Evolutionary conservation across 2,888 invertebrate species (phyloP).

Genomic region (Halictus ligatus): DNA sequence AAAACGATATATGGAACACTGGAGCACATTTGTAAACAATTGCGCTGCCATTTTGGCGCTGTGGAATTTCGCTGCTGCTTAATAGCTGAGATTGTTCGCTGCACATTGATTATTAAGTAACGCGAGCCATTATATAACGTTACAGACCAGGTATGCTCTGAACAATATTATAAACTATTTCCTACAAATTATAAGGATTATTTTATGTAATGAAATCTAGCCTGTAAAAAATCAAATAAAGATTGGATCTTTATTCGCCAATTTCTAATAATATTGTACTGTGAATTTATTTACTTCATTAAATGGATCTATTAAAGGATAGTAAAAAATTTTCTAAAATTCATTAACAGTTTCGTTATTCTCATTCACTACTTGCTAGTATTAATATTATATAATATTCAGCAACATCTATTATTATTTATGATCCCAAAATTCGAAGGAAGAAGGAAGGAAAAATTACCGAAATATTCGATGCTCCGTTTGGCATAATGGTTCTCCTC

Average conservation of each 20-base stretch:
- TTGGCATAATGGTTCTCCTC: constrained; percentile 79
- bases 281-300: too few relatives aligned
- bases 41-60: neutral
- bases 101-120: too few relatives aligned
- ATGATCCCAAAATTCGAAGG: too few relatives aligned
- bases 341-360: neutral
- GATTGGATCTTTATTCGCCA: neutral
- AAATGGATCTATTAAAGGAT: neutral
- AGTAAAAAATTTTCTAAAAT: neutral
- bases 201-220: neutral
- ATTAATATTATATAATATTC: neutral
- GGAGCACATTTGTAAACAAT: constrained; percentile 62
- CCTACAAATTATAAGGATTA: neutral
- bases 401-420: too few relatives aligned
- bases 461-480: constrained; percentile 79
- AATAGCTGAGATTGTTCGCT: neutral
- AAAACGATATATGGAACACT: constrained; percentile 55
- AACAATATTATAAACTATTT: neutral
- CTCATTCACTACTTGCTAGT: too few relatives aligned
- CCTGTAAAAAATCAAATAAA: neutral
- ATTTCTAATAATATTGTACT: neutral
- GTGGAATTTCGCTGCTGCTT: constrained; percentile 13
- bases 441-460: constrained; percentile 63
- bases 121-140: neutral
- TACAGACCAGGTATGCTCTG: neutral